A percentile compares a stretch with the other conserved stretches of the same genome.
Conservation (phyloP, 2,888 invertebrate species). For the Rugalucina vietnamica region DNA sequence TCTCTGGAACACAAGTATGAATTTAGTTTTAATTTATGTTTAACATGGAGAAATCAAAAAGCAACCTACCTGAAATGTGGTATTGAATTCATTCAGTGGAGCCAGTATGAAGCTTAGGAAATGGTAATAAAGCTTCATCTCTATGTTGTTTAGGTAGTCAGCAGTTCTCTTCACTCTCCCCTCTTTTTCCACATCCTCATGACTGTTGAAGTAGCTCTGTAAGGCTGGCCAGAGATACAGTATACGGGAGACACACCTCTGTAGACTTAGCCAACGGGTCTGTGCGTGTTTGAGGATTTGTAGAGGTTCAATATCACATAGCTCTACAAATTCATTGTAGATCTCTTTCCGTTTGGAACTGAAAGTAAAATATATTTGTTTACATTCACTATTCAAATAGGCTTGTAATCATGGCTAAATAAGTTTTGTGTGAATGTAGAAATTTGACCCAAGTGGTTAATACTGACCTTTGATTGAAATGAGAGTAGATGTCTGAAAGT, state of each 20-base stretch:
- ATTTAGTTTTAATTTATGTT: not conserved
- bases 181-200: constrained; percentile 28
- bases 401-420: too few species aligned
- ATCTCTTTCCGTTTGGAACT: constrained; percentile 29
- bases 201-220: constrained; percentile 26
- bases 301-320: constrained; percentile 22
- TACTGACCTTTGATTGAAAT: not conserved
- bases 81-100: constrained; percentile 26
- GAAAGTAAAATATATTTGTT: not conserved
- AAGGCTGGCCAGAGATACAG: constrained; percentile 37
- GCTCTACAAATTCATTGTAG: constrained; percentile 21
- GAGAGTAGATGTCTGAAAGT: not conserved
- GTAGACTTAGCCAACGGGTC: constrained; percentile 26
- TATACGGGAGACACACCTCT: constrained; percentile 5
- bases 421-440: too few species aligned
- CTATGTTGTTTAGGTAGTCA: not conserved
- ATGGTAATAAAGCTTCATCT: constrained; percentile 21
- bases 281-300: constrained; percentile 40
- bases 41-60: not conserved
- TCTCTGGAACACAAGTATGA: not conserved
- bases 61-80: constrained; percentile 10
- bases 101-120: constrained; percentile 19
- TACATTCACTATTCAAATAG: too few species aligned
- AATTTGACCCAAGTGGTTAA: too few species aligned
- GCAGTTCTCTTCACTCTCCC: constrained; percentile 19